A percentile compares a stretch with the other conserved stretches of the same genome.
Conservation (phyloP, 2,888 invertebrate species). For the Pristionchus exspectatus region DNA sequence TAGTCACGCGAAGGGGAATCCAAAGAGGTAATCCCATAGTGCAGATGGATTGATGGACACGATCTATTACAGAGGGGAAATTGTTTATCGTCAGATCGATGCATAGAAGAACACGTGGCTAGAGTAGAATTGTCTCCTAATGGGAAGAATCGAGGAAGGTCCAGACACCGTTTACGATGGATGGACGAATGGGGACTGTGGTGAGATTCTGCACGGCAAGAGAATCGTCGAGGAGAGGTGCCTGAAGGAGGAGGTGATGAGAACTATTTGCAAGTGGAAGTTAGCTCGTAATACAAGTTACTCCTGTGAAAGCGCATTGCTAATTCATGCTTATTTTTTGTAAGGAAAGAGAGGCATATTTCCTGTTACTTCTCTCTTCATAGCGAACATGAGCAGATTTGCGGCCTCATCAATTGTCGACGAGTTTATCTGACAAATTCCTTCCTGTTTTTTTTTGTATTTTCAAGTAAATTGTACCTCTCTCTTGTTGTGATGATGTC, state of each 20-base stretch:
- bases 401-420: not conserved
- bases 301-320: no score
- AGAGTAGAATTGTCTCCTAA: not conserved
- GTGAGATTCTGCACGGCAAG: not conserved
- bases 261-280: not conserved
- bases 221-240: not conserved
- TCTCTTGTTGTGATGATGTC: constrained; percentile 13
- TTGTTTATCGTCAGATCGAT: constrained; percentile 28
- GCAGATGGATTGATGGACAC: not conserved
- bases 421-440: not conserved
- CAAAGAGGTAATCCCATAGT: not conserved
- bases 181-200: not conserved
- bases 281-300: no score
- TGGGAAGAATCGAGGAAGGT: not conserved
- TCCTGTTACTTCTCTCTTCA: constrained; percentile 20
- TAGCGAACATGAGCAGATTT: not conserved
- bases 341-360: not conserved
- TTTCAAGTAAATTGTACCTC: not conserved
- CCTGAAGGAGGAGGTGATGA: not conserved
- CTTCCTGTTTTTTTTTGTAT: not conserved
- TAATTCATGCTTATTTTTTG: not conserved
- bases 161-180: not conserved
- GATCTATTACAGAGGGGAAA: not conserved
- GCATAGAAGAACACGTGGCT: not conserved
- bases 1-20: not conserved